These are phyloP conservation scores for Cheilinus undulatus DNA, from an alignment of 2,113 vertebrate species.

Conservation along the genomic window DNA sequence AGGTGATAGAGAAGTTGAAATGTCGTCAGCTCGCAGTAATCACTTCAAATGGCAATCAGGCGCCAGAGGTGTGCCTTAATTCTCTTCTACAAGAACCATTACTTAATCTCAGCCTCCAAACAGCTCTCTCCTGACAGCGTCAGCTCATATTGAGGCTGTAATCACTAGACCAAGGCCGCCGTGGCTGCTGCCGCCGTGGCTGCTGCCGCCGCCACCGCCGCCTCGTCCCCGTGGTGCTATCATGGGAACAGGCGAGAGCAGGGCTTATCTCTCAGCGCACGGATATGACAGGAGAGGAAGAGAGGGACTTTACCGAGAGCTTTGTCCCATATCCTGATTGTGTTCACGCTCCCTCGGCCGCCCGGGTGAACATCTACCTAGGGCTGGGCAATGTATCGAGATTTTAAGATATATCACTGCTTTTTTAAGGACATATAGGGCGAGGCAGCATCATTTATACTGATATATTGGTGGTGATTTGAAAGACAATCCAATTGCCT, in stretches of 20 bases:
- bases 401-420: too few relatives aligned
- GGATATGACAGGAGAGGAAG: constrained; percentile 67
- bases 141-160: constrained; percentile 55
- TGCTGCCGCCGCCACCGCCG: constrained; percentile 16
- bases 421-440: too few relatives aligned
- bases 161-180: constrained; percentile 57
- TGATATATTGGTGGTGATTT: too few relatives aligned
- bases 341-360: constrained; percentile 50
- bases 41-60: constrained; percentile 71
- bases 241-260: constrained; percentile 62
- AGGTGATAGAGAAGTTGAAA: constrained; percentile 75
- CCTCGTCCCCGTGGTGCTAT: constrained; percentile 45
- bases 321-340: constrained; percentile 62
- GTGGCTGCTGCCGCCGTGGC: constrained; percentile 2
- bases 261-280: constrained; percentile 62
- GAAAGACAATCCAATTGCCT: too few relatives aligned
- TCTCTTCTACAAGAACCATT: constrained; percentile 70
- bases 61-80: constrained; percentile 71
- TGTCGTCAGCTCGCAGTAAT: constrained; percentile 79
- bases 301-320: constrained; percentile 46
- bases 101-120: constrained; percentile 64
- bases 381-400: too few relatives aligned
- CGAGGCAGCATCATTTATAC: too few relatives aligned
- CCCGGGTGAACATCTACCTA: constrained; percentile 46
- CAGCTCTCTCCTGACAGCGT: constrained; percentile 52